Conservation (phyloP, 1,140 invertebrate genomes). For the Panonychus citri region DNA sequence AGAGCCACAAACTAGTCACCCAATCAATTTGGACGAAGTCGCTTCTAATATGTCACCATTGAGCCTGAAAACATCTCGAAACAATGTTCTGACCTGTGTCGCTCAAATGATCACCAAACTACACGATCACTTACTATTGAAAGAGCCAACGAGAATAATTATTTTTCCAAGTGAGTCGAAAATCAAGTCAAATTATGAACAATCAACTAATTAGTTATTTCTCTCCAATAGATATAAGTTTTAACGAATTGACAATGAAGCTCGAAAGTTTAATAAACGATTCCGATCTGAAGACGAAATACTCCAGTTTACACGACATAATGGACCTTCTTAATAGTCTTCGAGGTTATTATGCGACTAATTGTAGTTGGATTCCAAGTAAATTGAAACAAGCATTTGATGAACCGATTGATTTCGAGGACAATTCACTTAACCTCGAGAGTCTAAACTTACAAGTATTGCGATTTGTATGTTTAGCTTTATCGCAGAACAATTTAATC, state of each 20-base stretch:
- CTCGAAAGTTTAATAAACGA: too few relatives aligned
- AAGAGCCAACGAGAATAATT: background rate
- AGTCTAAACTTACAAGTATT: too few relatives aligned
- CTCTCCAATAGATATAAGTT: too few relatives aligned
- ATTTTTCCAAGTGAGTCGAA: background rate
- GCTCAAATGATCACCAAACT: background rate
- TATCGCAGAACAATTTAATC: too few relatives aligned
- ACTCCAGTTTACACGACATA: background rate
- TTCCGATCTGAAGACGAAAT: too few relatives aligned
- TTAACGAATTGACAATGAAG: too few relatives aligned
- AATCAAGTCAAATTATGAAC: too few relatives aligned
- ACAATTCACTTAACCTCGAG: too few relatives aligned
- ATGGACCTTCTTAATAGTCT: background rate
- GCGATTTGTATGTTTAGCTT: too few relatives aligned
- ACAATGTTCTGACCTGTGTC: background rate
- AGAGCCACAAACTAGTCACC: background rate
- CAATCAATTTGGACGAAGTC: background rate
- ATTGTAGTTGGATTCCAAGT: background rate
- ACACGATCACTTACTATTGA: background rate
- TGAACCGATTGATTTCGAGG: too few relatives aligned
- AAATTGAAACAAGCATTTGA: too few relatives aligned
- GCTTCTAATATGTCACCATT: background rate
- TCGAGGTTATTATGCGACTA: background rate
- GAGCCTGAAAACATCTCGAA: background rate
- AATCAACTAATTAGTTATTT: too few relatives aligned